Conservation (phyloP, 2,113 vertebrate genomes). For the Semicossyphus pulcher region DNA sequence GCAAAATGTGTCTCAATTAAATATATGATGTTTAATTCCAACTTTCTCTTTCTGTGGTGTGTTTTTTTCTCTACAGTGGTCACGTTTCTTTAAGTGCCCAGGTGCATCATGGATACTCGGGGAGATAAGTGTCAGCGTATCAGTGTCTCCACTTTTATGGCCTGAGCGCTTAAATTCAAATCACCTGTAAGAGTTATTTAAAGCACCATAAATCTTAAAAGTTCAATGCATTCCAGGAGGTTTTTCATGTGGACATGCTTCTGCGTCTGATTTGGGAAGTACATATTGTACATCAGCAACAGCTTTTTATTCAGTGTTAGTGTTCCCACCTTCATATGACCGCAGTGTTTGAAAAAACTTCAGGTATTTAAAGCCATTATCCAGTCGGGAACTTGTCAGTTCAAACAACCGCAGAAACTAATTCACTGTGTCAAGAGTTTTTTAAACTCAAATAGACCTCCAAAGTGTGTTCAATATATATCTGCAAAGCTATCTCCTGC, state of each 20-base stretch:
- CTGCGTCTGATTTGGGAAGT: conserved; percentile 19
- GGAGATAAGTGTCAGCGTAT: not conserved
- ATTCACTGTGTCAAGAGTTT: not conserved
- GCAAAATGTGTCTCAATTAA: not conserved
- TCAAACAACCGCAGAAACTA: not conserved
- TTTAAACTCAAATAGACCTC: not conserved
- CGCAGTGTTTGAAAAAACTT: not conserved
- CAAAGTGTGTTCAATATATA: no score
- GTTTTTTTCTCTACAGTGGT: not conserved
- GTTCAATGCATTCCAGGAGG: conserved; percentile 26
- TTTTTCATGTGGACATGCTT: not conserved
- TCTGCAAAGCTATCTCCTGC: no score
- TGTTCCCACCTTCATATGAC: not conserved
- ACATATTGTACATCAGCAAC: not conserved
- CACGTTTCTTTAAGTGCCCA: not conserved
- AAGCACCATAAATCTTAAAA: not conserved
- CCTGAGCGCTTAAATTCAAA: not conserved
- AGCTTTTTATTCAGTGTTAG: not conserved
- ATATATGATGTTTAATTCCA: no score
- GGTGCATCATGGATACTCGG: conserved; percentile 3
- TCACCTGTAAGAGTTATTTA: not conserved
- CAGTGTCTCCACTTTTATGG: not conserved
- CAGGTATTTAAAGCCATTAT: not conserved
- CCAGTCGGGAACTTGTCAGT: not conserved
- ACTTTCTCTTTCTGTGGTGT: no score